Evolutionary conservation across 2,888 invertebrate genomes (phyloP).

Genomic region (Aphelenchoides bicaudatus): DNA sequence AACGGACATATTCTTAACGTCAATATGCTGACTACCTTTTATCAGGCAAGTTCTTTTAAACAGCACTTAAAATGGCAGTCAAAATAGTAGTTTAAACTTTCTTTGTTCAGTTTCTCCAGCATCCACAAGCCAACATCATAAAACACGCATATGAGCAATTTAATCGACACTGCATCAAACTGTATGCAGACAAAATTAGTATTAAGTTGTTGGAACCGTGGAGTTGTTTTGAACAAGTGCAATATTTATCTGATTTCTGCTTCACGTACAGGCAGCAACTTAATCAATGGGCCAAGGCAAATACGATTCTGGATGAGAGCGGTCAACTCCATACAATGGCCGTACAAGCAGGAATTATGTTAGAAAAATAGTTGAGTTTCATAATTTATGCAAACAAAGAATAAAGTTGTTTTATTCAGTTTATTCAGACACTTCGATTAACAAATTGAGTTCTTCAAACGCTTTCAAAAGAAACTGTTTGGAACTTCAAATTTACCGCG

Average conservation of each 20-base stretch:
- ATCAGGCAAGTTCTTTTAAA: no score
- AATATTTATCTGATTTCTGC: slow-evolving; percentile 3
- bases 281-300: neutral
- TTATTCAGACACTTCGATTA: no score
- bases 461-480: no score
- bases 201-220: neutral
- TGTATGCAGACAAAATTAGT: neutral
- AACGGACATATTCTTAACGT: neutral
- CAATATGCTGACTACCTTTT: neutral
- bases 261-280: neutral
- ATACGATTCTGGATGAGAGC: neutral
- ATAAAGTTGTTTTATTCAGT: no score
- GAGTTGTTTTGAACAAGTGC: neutral
- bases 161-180: neutral
- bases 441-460: no score
- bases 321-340: slow-evolving; percentile 3
- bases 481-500: no score
- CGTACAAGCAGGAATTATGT: no score
- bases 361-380: no score
- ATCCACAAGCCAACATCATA: slow-evolving; percentile 2
- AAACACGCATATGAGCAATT: slow-evolving; percentile 1
- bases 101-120: slow-evolving; percentile 5
- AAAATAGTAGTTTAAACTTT: neutral
- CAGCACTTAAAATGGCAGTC: no score
- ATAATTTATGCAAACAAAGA: no score